Conservation (phyloP, 2,888 invertebrate species). For the Odontomyia ornata region DNA sequence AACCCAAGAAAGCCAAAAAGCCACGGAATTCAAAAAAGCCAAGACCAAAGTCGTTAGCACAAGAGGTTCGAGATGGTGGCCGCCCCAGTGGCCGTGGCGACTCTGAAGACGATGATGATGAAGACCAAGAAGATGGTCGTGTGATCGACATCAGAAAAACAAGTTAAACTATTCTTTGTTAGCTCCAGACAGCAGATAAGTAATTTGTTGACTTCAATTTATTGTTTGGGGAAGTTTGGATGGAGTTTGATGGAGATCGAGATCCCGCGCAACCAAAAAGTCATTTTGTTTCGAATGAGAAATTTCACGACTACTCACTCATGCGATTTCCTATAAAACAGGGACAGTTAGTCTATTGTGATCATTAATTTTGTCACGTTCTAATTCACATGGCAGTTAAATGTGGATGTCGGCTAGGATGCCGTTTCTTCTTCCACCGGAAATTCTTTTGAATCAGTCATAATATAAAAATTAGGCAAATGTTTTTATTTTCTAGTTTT, state of each 20-base stretch:
- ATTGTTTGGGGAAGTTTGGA: not conserved
- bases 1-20: too few species aligned
- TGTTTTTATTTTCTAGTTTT: too few species aligned
- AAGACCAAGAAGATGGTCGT: conserved; percentile 7
- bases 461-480: too few species aligned
- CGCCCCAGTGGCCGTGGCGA: not conserved
- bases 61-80: not conserved
- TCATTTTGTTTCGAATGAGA: not conserved
- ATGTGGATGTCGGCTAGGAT: too few species aligned
- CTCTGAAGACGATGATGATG: not conserved
- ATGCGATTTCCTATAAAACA: not conserved
- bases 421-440: too few species aligned
- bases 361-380: not conserved
- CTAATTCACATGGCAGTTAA: not conserved
- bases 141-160: conserved; percentile 33
- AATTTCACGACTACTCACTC: not conserved
- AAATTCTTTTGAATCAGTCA: too few species aligned
- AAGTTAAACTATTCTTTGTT: conserved; percentile 28
- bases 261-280: not conserved
- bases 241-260: not conserved
- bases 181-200: not conserved
- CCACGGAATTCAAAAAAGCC: too few species aligned
- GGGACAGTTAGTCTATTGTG: not conserved
- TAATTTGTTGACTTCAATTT: conserved; percentile 1
- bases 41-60: not conserved